Base-by-base conservation (phyloP, 2,888 invertebrate genomes). In the Epirrhoe tristata region DNA sequence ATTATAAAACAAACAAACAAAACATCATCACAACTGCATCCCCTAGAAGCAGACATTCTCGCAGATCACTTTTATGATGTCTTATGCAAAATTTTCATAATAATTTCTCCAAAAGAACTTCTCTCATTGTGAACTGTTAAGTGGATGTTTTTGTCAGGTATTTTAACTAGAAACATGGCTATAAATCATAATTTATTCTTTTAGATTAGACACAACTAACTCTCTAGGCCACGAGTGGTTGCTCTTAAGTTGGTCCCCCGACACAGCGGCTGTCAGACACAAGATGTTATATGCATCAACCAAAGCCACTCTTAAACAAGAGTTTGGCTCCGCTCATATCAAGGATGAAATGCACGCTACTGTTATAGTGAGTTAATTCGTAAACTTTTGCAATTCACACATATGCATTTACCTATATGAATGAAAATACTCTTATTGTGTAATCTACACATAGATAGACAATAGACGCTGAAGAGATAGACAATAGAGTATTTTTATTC, bases 201-300 rank as follows among this genome's bases (percentile, higher is more conserved):
- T 75, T 82, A 96, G 97, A 71, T 93, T 98, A 74, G 98, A 98
- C 82, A 94, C 95, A 24, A 96, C 96, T 81, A 96, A 96, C 73
- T 95, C 97, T 10, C 94, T 96, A 6, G 98, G 98, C 0, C 96
- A 97, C 87, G 97, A 98, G 79, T 99, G 99, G 99, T 87, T 99
- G 7, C 94, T 98, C 61, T 96, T 98, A 61, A 97, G 97, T 77
- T 99, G 99, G 98, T 98, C 97, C 0, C 99, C 99, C 0, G 99
- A 99, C 82, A 95, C 95, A 64, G 97, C 99, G 0, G 96, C 97
- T 0, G 96, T 99, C 4, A 94, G 99, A 65, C 96, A 98, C 81
- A 99, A 99, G 90, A 99, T 99, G 99, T 93, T 99, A 61, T 99
- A 99, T 81, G 99, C 99, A 0, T 99, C 98, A 0, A 99, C 99